Base-by-base conservation (phyloP, 2,888 invertebrate genomes). In the Rhagonycha fulva region DNA sequence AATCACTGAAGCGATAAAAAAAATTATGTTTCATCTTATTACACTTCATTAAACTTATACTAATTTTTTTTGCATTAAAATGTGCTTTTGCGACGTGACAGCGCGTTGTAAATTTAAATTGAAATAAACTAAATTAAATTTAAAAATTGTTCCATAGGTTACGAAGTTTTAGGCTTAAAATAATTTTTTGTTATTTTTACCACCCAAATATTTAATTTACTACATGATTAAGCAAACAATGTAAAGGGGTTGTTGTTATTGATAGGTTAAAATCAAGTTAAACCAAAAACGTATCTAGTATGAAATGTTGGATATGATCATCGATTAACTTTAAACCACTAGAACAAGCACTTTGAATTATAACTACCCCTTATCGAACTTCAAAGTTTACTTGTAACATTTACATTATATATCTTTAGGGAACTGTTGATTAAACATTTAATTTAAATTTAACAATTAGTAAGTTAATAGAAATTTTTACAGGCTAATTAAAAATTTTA, bases 281-380 rank as follows among this genome's bases (percentile, higher is more conserved):
- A 24, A n/a, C 26, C 62, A 66, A 66, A 66, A 19, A 66, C 26
- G 26, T 66, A 26, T 66, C 19, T 66, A n/a, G 63, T 24, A n/a
- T 66, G 26, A 66, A 66, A 66, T 66, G 26, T 66, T 66, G 26
- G 63, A 66, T 62, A 62, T 24, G 62, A 62, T 19, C 62, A 62
- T 62, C 23, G 63, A 66, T 66, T 66, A 66, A 66, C 63, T 66
- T 66, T 66, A 66, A 66, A 66, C 24, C 63, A n/a, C 63, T n/a
- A 66, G 63, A 66, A 66, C 14, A 66, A 66, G n/a, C 63, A 66
- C 26, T 66, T 66, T 66, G 63, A 66, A 66, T 66, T 66, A 66
- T 26, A 26, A 66, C 63, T 66, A 66, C 24, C 23, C 24, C 63
- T 66, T 66, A 66, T 24, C 63, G 63, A 66, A 66, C 14, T 66